Base-by-base conservation (phyloP, 1,140 invertebrate genomes). In the Diorhabda sublineata region DNA sequence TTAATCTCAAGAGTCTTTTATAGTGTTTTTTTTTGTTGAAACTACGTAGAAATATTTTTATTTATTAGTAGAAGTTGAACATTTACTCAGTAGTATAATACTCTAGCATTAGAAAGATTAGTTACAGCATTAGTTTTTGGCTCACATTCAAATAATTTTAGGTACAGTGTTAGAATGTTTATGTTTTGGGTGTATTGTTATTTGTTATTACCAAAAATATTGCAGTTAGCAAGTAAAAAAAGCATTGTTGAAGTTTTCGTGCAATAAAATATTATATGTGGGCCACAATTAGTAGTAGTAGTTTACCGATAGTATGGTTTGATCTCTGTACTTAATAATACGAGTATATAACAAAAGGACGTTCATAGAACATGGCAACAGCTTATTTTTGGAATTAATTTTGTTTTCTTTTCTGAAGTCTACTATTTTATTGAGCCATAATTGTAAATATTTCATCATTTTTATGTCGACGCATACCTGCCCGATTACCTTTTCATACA, bases 191-290 rank as follows among this genome's bases (percentile, higher is more conserved):
- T 63, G 61, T 52, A 52, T 63, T 63, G 61, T 63, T 63, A 63
- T 63, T 63, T 47, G 61, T 63, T 63, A 26, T 63, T 63, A 52
- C 47, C n/a, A 63, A 47, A 61, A 63, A 63, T 63, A 45, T 63
- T 63, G 61, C 45, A 63, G 11, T 42, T 63, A 47, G 61, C 61
- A 63, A 47, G 61, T 63, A 63, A 63, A 26, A 26, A 63, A 63
- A 63, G 42, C 61, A 9, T 63, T 63, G 61, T 63, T 63, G 61
- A 63, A 63, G 61, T 63, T 63, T 63, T 63, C 45, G 42, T 63
- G 61, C 61, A 63, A 63, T 63, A 63, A 63, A 43, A 63, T 63
- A 45, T 63, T 43, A 45, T 42, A 47, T 63, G 61, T 63, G 61
- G 61, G 61, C 61, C 61, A 63, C 61, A 63, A 43, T 62, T 52